phyloP scores from a whole-genome alignment of 2,797 vertebrate species.

The Coregonus suidteri region DNA sequence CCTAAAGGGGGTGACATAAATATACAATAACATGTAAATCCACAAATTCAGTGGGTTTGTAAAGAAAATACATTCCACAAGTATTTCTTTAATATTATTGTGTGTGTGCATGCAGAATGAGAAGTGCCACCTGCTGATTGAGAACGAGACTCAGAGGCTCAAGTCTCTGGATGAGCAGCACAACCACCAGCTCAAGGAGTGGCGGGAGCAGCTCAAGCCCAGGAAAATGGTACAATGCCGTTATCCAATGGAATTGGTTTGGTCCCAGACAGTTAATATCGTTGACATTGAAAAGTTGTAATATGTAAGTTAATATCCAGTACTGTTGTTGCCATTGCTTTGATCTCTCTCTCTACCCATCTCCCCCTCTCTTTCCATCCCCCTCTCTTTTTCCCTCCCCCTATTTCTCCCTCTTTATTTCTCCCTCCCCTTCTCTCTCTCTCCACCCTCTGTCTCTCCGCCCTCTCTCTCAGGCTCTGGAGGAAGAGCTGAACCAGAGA shows the following conservation, averaged over 20 bases:
- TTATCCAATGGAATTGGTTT: too few species aligned
- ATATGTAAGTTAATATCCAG: too few species aligned
- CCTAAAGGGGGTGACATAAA: too few species aligned
- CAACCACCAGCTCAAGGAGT: constrained; percentile 87
- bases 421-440: neutral
- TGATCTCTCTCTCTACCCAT: too few species aligned
- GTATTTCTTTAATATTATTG: neutral
- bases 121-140: constrained; percentile 92
- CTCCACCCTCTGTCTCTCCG: neutral
- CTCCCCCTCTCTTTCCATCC: too few species aligned
- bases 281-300: too few species aligned
- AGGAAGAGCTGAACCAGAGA: constrained; percentile 88
- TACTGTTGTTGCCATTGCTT: neutral
- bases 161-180: constrained; percentile 90
- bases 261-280: too few species aligned
- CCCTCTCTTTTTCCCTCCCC: too few species aligned
- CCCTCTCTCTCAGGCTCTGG: constrained; percentile 77
- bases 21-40: too few species aligned
- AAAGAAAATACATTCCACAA: constrained; percentile 1
- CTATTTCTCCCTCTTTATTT: neutral
- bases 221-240: constrained; percentile 83
- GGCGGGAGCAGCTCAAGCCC: constrained; percentile 89
- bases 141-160: constrained; percentile 92
- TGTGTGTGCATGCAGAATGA: constrained; percentile 81
- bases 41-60: neutral